A percentile compares a stretch with the other conserved stretches of the same genome.
Conservation (phyloP, 2,797 vertebrate genomes). For the Petrocephalus schoutedeni region DNA sequence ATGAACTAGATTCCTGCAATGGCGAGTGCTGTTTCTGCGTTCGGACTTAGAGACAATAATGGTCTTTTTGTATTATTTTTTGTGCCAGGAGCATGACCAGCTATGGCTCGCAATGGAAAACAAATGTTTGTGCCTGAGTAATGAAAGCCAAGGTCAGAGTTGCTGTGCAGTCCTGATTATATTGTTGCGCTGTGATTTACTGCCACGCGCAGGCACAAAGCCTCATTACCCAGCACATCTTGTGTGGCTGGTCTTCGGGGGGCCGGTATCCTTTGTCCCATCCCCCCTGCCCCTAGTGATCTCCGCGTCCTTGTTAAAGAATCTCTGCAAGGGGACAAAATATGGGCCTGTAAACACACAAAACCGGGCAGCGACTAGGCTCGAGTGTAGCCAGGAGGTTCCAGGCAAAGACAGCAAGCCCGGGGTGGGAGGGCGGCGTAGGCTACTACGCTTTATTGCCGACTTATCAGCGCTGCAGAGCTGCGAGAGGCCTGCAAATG, state of each 20-base stretch:
- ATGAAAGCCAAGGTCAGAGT: slow-evolving; percentile 16
- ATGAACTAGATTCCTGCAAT: background rate
- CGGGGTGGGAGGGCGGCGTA: background rate
- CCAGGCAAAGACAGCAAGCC: background rate
- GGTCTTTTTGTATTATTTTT: background rate
- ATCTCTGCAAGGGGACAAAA: background rate
- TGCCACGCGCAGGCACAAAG: background rate
- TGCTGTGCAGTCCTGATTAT: background rate
- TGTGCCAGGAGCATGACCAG: background rate
- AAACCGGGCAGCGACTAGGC: background rate
- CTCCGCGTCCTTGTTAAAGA: background rate
- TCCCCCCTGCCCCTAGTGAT: background rate
- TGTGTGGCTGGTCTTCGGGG: background rate
- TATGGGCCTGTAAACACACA: background rate
- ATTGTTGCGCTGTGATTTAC: slow-evolving; percentile 9
- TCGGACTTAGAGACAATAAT: background rate
- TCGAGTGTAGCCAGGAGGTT: background rate
- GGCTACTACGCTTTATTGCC: background rate
- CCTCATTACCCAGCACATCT: slow-evolving; percentile 8
- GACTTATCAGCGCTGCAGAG: background rate
- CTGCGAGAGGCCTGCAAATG: background rate
- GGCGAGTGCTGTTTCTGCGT: background rate
- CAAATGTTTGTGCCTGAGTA: background rate
- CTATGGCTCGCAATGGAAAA: background rate
- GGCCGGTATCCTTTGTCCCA: background rate